phyloP scores from a whole-genome alignment of 2,113 vertebrate species.

The Alexandromys fortis region DNA sequence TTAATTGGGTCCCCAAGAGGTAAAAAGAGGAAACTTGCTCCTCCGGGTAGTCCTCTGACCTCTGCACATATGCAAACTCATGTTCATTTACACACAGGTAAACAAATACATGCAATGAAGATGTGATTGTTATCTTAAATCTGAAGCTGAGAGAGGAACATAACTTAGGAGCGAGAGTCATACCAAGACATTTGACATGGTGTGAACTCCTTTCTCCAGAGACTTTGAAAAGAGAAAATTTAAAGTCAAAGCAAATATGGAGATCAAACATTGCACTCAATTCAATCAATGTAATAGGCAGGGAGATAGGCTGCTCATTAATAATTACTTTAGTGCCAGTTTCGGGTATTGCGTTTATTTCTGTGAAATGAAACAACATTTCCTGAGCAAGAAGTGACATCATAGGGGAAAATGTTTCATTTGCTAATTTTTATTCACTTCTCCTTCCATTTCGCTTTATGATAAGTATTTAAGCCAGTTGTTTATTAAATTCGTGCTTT shows the following conservation, averaged over 20 bases:
- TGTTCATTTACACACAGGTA: not conserved
- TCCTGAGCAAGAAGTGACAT: not conserved
- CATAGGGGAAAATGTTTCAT: not conserved
- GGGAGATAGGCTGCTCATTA: not conserved
- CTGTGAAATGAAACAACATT: not conserved
- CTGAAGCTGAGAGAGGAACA: not conserved
- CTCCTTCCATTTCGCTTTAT: not conserved
- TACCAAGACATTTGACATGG: not conserved
- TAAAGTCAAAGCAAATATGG: not conserved
- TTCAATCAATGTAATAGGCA: slow-evolving; percentile 18
- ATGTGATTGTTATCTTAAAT: not conserved
- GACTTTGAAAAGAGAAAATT: not conserved
- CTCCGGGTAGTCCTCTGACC: not conserved
- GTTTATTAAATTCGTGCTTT: slow-evolving; percentile 23
- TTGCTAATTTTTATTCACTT: slow-evolving; percentile 11
- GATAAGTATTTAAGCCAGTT: not conserved
- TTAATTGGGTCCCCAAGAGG: not conserved
- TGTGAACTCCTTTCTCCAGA: not conserved
- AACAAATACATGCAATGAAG: not conserved
- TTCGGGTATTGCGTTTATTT: slow-evolving; percentile 53
- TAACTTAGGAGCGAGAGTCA: not conserved
- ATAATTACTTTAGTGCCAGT: slow-evolving; percentile 27
- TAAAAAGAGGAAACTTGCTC: not conserved
- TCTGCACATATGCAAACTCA: not conserved
- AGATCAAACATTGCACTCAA: not conserved